A percentile compares a stretch with the other conserved stretches of the same genome.
Evolutionary conservation across 2,888 invertebrate genomes (phyloP).

Genomic region (Eledone cirrhosa): DNA sequence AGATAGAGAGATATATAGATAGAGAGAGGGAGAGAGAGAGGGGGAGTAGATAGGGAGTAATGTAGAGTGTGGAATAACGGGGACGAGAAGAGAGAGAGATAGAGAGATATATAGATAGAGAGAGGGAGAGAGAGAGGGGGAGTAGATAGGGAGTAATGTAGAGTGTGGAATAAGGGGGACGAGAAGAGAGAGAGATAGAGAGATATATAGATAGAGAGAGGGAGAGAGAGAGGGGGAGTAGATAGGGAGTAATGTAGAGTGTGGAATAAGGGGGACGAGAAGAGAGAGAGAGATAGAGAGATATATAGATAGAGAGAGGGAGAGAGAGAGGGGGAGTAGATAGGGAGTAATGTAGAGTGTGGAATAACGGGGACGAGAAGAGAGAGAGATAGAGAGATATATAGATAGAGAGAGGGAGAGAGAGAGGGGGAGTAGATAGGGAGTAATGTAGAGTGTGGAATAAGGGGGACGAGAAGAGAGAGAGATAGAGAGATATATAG

Average conservation of each 20-base stretch:
- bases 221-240: too few species aligned
- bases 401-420: not conserved
- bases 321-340: too few species aligned
- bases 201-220: not conserved
- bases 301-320: not conserved
- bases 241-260: too few species aligned
- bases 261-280: not conserved
- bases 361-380: too few species aligned
- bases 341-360: too few species aligned
- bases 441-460: not conserved
- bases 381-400: not conserved
- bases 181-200: slow-evolving; percentile 9
- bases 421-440: too few species aligned
- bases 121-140: too few species aligned
- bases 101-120: too few species aligned
- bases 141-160: too few species aligned
- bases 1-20: slow-evolving; percentile 31
- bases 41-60: too few species aligned
- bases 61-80: slow-evolving; percentile 27
- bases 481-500: not conserved
- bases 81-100: slow-evolving; percentile 27
- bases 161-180: not conserved
- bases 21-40: slow-evolving; percentile 34
- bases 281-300: not conserved
- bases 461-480: not conserved